Base-by-base conservation (phyloP, 2,888 invertebrate species). In the Epistrophe eligans region DNA sequence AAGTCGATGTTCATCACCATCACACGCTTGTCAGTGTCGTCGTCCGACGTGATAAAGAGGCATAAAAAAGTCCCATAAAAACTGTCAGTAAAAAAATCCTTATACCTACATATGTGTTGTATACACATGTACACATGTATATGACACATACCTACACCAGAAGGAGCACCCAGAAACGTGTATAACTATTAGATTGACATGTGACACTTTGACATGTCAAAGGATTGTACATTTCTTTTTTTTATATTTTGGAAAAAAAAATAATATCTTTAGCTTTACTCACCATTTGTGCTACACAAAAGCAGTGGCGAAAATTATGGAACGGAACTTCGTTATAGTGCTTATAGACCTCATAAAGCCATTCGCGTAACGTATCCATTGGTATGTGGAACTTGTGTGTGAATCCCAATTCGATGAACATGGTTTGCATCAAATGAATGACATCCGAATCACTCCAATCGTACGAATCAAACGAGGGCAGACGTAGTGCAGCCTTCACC, bases 201-300 rank as follows among this genome's bases (percentile, higher is more conserved):
- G 71, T 79, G 62, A 72, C 71, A 79, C 45, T 58, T 17, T 9
- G 43, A 71, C 60, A 57, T 48, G 64, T 79, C 45, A 45, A 76
- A 52, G 28, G 24, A 60, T 40, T 17, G 57, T 66, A n/a, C n/a
- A 58, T 43, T 24, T 24, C 24, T 52, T 35, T 48, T 45, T 24
- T 57, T 48, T 28, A n/a, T 35, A 50, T 35, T n/a, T 19, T 40
- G 2, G 17, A 8, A 35, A 35, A 35, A 52, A 52, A 19, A 17
- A 19, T 13, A 28, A 55, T 50, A 35, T 40, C 28, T 52, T 24
- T 24, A 24, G 24, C 24, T 24, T 19, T 8, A 94, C 94, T 94
- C 93, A 96, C 97, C 97, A 97, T 97, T 94, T 97, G 97, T 83
- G 97, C 95, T 89, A 97, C 97, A 93, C 97, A 97, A 93, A 97